Percentiles rank a stretch among this genome's conserved stretches.
Conservation (phyloP, 64 coral and sea anemone species). For the Porites australiensis region DNA sequence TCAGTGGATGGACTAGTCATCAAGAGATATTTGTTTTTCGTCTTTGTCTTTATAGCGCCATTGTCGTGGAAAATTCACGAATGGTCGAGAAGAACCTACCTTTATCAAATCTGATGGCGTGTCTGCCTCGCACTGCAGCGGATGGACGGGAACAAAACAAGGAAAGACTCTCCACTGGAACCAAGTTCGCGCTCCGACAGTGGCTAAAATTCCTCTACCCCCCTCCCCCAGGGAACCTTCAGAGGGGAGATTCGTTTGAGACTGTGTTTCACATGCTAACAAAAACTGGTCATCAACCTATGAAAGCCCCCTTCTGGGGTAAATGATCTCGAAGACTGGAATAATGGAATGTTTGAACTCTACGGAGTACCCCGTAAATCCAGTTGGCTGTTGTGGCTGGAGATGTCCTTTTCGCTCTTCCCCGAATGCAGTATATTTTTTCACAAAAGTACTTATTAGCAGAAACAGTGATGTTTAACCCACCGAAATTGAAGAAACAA, state of each 20-base stretch:
- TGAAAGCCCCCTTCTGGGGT: constrained; percentile 57
- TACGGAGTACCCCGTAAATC: no score
- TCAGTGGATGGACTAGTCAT: background rate
- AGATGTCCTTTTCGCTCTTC: no score
- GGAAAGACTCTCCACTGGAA: constrained; percentile 88
- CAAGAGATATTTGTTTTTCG: background rate
- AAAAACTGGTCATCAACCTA: constrained; percentile 65
- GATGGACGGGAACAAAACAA: constrained; percentile 14
- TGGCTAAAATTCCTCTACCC: constrained; percentile 71
- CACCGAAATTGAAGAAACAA: no score
- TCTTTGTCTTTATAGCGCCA: constrained; percentile 48
- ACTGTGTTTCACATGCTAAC: constrained; percentile 73
- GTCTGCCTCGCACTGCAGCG: constrained; percentile 53
- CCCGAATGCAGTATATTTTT: no score
- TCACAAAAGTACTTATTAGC: no score
- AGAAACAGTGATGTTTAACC: no score
- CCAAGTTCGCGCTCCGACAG: constrained; percentile 88
- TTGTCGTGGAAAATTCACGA: constrained; percentile 59
- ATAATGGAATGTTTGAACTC: no score
- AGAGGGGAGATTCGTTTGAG: constrained; percentile 48
- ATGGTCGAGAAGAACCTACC: constrained; percentile 65
- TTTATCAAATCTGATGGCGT: constrained; percentile 85
- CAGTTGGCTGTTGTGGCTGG: no score
- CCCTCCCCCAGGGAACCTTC: background rate
- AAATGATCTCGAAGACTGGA: background rate